A percentile compares a stretch with the other conserved stretches of the same genome.
Conservation (phyloP, 2,888 invertebrate species). For the Chelonus formosanus region DNA sequence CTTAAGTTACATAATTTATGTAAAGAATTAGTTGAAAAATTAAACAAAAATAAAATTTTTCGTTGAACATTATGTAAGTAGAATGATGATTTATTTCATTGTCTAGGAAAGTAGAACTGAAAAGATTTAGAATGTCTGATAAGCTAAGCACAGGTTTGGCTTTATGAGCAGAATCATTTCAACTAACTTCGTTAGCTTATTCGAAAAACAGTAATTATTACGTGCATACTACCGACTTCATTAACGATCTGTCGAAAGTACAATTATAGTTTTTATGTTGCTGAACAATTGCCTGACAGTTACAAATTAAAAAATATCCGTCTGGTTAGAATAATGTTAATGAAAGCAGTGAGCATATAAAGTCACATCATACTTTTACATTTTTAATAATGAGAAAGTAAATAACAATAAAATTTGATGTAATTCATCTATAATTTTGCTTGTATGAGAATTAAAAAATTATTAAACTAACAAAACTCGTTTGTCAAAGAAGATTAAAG, state of each 20-base stretch:
- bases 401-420: too few relatives aligned
- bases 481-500: too few relatives aligned
- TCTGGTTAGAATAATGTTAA: slow-evolving; percentile 22
- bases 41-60: background rate
- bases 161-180: too few relatives aligned
- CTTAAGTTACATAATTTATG: background rate
- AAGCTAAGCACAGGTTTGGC: too few relatives aligned
- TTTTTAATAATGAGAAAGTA: background rate
- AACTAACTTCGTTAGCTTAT: background rate
- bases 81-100: too few relatives aligned
- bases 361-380: background rate
- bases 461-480: too few relatives aligned
- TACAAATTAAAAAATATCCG: slow-evolving; percentile 6
- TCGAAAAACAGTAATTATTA: slow-evolving; percentile 23
- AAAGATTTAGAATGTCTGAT: too few relatives aligned
- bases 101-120: too few relatives aligned
- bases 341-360: background rate
- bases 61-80: too few relatives aligned
- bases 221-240: slow-evolving; percentile 15
- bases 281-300: slow-evolving; percentile 3
- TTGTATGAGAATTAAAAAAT: too few relatives aligned
- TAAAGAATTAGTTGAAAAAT: slow-evolving; percentile 9
- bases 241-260: slow-evolving; percentile 21
- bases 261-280: slow-evolving; percentile 5
- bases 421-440: too few relatives aligned